Percentiles rank a stretch among this genome's conserved stretches.
phyloP scores from a whole-genome alignment of 2,888 invertebrate genomes.

The Drosophila antonietae region DNA sequence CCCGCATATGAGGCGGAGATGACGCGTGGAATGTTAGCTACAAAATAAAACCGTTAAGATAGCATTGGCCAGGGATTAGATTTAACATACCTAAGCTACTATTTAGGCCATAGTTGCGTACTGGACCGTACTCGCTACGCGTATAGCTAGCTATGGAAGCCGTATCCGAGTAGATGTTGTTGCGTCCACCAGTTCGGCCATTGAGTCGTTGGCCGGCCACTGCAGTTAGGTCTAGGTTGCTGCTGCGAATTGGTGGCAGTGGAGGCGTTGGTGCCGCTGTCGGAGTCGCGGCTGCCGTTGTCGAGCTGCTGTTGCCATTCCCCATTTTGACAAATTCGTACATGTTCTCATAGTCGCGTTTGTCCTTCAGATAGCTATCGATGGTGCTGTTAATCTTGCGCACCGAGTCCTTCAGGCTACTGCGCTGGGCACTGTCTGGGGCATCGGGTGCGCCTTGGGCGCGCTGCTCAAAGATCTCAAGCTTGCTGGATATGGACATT shows the following conservation, averaged over 20 bases:
- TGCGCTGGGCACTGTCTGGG: conserved; percentile 68
- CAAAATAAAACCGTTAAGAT: not conserved
- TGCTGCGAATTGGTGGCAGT: conserved; percentile 78
- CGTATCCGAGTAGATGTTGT: conserved; percentile 77
- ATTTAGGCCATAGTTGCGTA: conserved; percentile 81
- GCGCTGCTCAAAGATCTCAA: conserved; percentile 82
- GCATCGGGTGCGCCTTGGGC: conserved; percentile 45
- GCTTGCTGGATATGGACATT: conserved; percentile 78
- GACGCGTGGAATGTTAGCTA: conserved; percentile 86
- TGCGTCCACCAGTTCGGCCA: conserved; percentile 60
- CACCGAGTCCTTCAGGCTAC: conserved; percentile 84
- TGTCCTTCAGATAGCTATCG: conserved; percentile 84
- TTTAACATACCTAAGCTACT: conserved; percentile 81
- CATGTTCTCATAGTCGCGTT: conserved; percentile 83
- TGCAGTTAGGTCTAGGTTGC: conserved; percentile 66
- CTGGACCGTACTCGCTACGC: conserved; percentile 83
- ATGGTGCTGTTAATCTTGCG: conserved; percentile 85
- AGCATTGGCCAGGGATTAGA: not conserved
- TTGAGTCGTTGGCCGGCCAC: conserved; percentile 66
- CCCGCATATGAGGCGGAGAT: conserved; percentile 92
- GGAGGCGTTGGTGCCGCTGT: conserved; percentile 70
- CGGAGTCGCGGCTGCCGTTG: conserved; percentile 16
- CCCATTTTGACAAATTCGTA: conserved; percentile 82
- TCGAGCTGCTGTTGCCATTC: conserved; percentile 25
- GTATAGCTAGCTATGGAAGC: conserved; percentile 82